A percentile compares a stretch with the other conserved stretches of the same genome.
Evolutionary conservation across 2,888 invertebrate species (phyloP).

Genomic region (Coelogynopora nodosa): DNA sequence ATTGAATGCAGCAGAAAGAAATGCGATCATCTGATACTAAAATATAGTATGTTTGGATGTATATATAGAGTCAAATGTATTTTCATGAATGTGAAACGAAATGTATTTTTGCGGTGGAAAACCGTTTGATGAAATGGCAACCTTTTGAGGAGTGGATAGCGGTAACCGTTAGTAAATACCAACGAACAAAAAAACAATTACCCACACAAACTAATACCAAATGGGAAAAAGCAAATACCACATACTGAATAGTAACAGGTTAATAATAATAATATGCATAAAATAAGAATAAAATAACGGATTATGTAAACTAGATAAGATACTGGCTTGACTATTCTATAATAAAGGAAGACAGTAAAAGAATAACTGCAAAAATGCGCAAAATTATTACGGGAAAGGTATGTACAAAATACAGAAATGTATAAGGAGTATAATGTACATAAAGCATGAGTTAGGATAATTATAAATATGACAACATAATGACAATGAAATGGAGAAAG

Average conservation of each 20-base stretch:
- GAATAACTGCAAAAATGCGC: not conserved
- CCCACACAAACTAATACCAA: not conserved
- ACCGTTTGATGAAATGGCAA: not conserved
- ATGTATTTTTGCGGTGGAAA: too few relatives aligned
- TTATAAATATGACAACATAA: not conserved
- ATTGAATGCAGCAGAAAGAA: slow-evolving; percentile 23
- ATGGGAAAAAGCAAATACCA: not conserved
- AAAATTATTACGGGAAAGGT: not conserved
- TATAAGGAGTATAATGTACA: not conserved
- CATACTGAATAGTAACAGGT: not conserved
- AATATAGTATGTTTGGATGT: too few relatives aligned
- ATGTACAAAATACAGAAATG: not conserved
- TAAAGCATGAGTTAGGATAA: not conserved
- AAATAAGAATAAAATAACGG: not conserved
- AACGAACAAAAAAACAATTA: not conserved
- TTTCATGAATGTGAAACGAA: too few relatives aligned
- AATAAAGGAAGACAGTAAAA: not conserved
- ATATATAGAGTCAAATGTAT: too few relatives aligned
- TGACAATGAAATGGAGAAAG: not conserved
- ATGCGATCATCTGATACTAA: slow-evolving; percentile 28
- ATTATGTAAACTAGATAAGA: not conserved
- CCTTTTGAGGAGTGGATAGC: too few relatives aligned
- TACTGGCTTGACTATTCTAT: not conserved
- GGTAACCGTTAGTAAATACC: not conserved
- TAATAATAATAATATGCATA: slow-evolving; percentile 15